phyloP scores from a whole-genome alignment of 2,113 vertebrate species.

The Meles meles region DNA sequence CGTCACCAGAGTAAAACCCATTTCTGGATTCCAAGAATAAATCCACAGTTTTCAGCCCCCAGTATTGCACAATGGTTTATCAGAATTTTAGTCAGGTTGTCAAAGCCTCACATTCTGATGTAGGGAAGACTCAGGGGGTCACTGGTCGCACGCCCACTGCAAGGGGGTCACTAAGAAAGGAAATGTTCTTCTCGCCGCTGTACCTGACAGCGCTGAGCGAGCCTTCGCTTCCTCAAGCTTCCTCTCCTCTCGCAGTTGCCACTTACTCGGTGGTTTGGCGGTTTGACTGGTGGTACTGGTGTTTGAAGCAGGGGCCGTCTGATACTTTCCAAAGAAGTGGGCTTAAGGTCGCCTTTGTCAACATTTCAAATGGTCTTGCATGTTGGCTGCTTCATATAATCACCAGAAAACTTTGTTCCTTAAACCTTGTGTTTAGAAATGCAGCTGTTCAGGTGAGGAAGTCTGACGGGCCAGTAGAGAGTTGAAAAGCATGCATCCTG shows the following conservation, averaged over 20 bases:
- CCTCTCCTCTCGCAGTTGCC: neutral
- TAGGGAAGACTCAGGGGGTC: neutral
- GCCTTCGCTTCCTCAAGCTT: neutral
- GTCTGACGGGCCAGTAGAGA: neutral
- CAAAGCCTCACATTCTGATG: neutral
- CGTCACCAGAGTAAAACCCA: neutral
- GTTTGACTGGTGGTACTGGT: neutral
- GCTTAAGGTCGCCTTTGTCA: neutral
- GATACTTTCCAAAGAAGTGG: neutral
- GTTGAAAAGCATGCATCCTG: neutral
- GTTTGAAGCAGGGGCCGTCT: neutral
- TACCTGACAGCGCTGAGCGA: neutral
- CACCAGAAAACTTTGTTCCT: neutral
- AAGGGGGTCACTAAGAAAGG: too few species aligned
- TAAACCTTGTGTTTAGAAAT: neutral
- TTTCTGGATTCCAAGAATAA: neutral
- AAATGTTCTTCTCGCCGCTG: neutral
- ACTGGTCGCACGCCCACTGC: neutral
- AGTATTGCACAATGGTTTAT: neutral
- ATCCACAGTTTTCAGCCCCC: neutral
- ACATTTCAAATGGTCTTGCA: neutral
- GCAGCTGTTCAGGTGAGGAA: neutral
- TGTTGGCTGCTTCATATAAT: neutral
- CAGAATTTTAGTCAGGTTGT: neutral
- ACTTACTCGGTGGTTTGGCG: neutral